Base-by-base conservation (phyloP, 2,888 invertebrate species). In the Agriopis aurantiaria region DNA sequence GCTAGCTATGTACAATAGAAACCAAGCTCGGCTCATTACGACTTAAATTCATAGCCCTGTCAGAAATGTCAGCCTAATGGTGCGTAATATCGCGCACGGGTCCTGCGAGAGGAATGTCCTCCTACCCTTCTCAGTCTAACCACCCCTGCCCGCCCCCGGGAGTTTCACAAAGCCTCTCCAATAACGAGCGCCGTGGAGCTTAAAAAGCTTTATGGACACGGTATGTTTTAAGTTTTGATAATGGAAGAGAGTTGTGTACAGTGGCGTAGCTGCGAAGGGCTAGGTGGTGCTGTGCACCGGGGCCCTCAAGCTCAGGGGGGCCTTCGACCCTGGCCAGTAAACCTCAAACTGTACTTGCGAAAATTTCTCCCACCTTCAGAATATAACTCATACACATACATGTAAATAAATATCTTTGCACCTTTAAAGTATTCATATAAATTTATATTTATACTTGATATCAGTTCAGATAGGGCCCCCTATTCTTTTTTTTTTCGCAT, bases 31-130 rank as follows among this genome's bases (percentile, higher is more conserved):
- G 56, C 43, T 68, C 58, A 69, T 72, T 66, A 52, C 63, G 51
- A 23, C 40, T 14, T 17, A 62, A 70, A 67, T 71, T 71, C 70
- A 68, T 64, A 70, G 69, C 57, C 70, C 71, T 79, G 81, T 81
- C 76, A 80, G 83, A 84, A 82, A 81, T 69, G 76, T 79, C 69
- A 69, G 72, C 67, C 73, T 85, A 85, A 85, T 83, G 81, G 80
- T 74, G 72, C 74, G 80, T 77, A 82, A 83, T 84, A 83, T 78
- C 78, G 80, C 72, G 68, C 58, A 58, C 72, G 65, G 74, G 48
- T 75, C 74, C 68, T 71, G 63, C n/a, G 78, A 76, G 77, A 72
- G 80, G 80, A 80, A 85, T 85, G 79, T 76, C 70, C 74, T 57
- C 71, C 64, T 65, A 68, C 70, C 68, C 71, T 70, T 66, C 70